Conservation (phyloP, 2,797 vertebrate species). For the Hoplostethus atlanticus region DNA sequence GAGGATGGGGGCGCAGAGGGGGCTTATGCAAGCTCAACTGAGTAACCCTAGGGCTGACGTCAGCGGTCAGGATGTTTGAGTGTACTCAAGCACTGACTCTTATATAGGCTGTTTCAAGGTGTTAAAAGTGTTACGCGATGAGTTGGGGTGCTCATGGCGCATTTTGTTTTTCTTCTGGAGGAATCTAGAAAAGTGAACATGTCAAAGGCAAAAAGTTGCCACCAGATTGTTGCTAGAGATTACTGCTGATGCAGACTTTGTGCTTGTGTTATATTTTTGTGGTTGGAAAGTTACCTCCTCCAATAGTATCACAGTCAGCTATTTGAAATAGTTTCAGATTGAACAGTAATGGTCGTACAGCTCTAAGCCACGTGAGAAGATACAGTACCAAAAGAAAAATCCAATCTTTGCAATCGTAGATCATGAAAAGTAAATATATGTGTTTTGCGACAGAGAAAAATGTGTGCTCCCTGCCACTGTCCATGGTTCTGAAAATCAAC, state of each 20-base stretch:
- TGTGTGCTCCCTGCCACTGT: conserved; percentile 50
- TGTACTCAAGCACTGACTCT: conserved; percentile 35
- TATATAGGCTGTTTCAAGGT: conserved; percentile 17
- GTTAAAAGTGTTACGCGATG: background rate
- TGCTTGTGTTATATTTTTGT: background rate
- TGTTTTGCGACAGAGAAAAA: background rate
- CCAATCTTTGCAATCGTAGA: no score
- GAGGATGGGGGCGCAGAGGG: conserved; percentile 53
- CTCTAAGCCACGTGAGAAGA: background rate
- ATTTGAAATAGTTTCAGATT: background rate
- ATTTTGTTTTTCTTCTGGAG: background rate
- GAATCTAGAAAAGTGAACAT: background rate
- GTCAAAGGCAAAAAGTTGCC: conserved; percentile 10
- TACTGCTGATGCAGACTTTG: background rate
- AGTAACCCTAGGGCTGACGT: conserved; percentile 68
- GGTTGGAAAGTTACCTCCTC: no score
- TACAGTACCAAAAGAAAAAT: background rate
- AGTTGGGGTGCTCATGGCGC: conserved; percentile 1
- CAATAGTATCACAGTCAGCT: background rate
- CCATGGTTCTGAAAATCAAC: conserved; percentile 70
- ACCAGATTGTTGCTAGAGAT: conserved; percentile 10
- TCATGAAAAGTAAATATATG: background rate
- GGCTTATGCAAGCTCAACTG: conserved; percentile 75
- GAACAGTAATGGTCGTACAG: background rate
- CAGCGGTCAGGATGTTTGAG: conserved; percentile 63